These are phyloP conservation scores for Alethe castanea DNA, from an alignment of 2,113 vertebrate genomes.

Conservation along the genomic window DNA sequence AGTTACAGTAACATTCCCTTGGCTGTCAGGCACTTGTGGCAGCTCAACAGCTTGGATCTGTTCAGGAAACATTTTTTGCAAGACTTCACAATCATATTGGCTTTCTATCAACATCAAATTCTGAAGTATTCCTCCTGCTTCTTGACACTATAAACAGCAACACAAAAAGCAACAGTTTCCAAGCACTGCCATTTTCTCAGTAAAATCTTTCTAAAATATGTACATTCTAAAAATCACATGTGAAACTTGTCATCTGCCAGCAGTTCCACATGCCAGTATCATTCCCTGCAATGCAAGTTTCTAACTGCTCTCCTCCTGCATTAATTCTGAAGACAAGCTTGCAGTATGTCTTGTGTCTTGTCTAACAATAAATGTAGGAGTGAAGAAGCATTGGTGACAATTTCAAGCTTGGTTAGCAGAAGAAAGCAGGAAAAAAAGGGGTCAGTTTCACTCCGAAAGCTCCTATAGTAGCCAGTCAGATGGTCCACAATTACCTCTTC, in stretches of 20 bases:
- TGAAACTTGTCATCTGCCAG: not conserved
- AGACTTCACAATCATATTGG: not conserved
- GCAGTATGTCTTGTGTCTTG: not conserved
- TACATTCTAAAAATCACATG: not conserved
- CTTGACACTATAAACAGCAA: not conserved
- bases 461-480: not conserved
- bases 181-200: not conserved
- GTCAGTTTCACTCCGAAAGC: not conserved
- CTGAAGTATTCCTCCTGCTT: not conserved
- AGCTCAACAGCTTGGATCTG: not conserved
- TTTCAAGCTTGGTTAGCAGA: not conserved
- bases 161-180: not conserved
- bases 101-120: not conserved
- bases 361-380: not conserved
- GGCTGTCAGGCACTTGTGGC: not conserved
- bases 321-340: not conserved
- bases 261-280: not conserved
- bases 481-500: not conserved
- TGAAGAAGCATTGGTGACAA: not conserved
- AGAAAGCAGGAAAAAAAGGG: not conserved
- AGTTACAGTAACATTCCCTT: not conserved
- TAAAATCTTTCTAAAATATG: not conserved
- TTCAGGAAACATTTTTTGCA: not conserved
- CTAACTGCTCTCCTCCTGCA: not conserved
- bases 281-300: not conserved